Evolutionary conservation across 1,140 invertebrate species (phyloP).

Genomic region (Drosophila lowei): DNA sequence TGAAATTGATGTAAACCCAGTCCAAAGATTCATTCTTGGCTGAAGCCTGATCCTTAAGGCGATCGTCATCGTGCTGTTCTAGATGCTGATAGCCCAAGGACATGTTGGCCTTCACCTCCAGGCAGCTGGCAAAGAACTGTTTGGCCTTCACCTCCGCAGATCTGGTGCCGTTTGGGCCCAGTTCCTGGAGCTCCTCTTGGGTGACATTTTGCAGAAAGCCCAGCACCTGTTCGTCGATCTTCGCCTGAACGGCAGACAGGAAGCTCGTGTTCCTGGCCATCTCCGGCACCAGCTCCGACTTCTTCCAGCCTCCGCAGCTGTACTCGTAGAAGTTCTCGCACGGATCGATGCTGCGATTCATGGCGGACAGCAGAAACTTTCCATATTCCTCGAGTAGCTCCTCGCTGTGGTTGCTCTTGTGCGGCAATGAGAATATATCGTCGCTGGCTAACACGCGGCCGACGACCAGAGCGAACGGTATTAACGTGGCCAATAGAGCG

Average conservation of each 20-base stretch:
- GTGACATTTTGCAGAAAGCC: conserved; percentile 62
- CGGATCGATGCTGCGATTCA: conserved; percentile 85
- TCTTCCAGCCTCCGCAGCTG: conserved; percentile 86
- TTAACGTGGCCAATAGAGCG: conserved; percentile 56
- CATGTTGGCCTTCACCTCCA: conserved; percentile 55
- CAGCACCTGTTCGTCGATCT: conserved; percentile 61
- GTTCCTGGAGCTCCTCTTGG: conserved; percentile 23
- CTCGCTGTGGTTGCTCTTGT: conserved; percentile 47
- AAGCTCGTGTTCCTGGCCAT: conserved; percentile 59
- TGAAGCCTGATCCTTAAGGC: conserved; percentile 6
- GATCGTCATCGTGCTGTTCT: conserved; percentile 34
- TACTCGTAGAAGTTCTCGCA: conserved; percentile 90
- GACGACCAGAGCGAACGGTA: conserved; percentile 12
- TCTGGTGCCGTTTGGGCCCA: conserved; percentile 20
- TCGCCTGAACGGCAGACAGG: conserved; percentile 61
- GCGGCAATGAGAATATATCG: conserved; percentile 54
- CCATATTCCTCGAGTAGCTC: conserved; percentile 65
- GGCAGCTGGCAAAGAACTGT: conserved; percentile 61
- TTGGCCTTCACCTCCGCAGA: conserved; percentile 67
- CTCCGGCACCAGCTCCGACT: conserved; percentile 83
- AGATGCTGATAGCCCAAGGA: conserved; percentile 41
- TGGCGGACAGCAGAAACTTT: conserved; percentile 56
- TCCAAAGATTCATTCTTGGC: conserved; percentile 30
- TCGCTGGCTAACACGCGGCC: conserved; percentile 1
- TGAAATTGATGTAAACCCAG: conserved; percentile 72